These are phyloP conservation scores for Rhabdomys pumilio DNA, from an alignment of 2,797 vertebrate species.

Conservation along the genomic window DNA sequence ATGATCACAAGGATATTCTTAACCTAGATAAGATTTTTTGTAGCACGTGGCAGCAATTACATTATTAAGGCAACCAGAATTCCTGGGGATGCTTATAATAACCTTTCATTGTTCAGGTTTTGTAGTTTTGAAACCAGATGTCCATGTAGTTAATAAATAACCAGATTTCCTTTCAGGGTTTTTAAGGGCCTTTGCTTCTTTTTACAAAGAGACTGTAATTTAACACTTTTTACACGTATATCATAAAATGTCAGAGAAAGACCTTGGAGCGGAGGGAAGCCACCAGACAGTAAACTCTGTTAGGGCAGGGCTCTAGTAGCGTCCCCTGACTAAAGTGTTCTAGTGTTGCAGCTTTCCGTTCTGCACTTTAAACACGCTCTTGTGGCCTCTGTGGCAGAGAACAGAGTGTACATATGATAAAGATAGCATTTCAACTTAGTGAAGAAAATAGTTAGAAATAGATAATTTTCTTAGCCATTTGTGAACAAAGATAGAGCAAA, in stretches of 20 bases:
- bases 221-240: not conserved
- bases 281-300: not conserved
- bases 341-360: not conserved
- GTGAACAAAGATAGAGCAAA: not conserved
- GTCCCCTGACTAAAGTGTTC: not conserved
- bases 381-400: not conserved
- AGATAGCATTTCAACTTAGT: slow-evolving; percentile 18
- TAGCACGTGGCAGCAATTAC: slow-evolving; percentile 31
- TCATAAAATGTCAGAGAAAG: slow-evolving; percentile 30
- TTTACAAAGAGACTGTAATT: slow-evolving; percentile 29
- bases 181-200: slow-evolving; percentile 31
- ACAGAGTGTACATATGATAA: slow-evolving; percentile 25
- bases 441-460: not conserved
- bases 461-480: slow-evolving; percentile 5
- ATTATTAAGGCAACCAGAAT: slow-evolving; percentile 51
- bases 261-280: not conserved
- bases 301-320: not conserved
- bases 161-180: slow-evolving; percentile 21
- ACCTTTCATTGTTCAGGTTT: slow-evolving; percentile 57
- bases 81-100: slow-evolving; percentile 45
- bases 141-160: not conserved
- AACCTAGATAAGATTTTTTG: slow-evolving; percentile 49
- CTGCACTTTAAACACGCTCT: not conserved
- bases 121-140: slow-evolving; percentile 66
- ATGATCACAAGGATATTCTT: slow-evolving; percentile 53